Percentiles rank a stretch among this genome's conserved stretches.
These are phyloP conservation scores for Drosophila birchii DNA, from an alignment of 2,888 invertebrate species.

Conservation along the genomic window DNA sequence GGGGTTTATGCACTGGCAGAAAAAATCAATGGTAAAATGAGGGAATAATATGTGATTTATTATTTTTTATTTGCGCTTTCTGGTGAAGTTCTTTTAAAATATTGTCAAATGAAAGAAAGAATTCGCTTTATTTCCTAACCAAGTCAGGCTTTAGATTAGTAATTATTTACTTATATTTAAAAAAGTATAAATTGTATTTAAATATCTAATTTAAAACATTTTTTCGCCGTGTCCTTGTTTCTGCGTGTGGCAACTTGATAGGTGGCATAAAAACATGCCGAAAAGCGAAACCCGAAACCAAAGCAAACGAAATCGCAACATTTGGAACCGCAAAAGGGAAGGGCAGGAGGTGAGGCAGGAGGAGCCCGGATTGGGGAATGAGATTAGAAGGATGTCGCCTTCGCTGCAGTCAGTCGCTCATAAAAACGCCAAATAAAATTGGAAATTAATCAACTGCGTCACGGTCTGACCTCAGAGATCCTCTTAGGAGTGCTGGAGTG, in stretches of 20 bases:
- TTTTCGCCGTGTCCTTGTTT: constrained; percentile 10
- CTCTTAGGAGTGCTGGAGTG: not conserved
- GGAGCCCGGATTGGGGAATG: not conserved
- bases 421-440: constrained; percentile 73
- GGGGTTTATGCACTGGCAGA: not conserved
- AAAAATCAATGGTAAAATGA: not conserved
- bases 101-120: too few relatives aligned
- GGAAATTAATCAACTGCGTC: constrained; percentile 69
- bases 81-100: constrained; percentile 18
- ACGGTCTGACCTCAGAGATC: constrained; percentile 38
- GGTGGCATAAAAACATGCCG: constrained; percentile 30
- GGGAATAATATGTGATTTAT: not conserved
- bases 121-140: too few relatives aligned
- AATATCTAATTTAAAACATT: not conserved
- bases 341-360: not conserved
- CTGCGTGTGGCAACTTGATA: constrained; percentile 43
- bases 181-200: too few relatives aligned
- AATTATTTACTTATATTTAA: too few relatives aligned
- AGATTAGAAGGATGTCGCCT: not conserved
- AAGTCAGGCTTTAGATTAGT: too few relatives aligned
- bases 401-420: constrained; percentile 61
- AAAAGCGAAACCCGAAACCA: constrained; percentile 30
- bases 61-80: not conserved
- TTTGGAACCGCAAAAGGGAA: constrained; percentile 6
- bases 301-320: constrained; percentile 54